phyloP scores from a whole-genome alignment of 1,140 invertebrate species.

The Eumeta japonica region DNA sequence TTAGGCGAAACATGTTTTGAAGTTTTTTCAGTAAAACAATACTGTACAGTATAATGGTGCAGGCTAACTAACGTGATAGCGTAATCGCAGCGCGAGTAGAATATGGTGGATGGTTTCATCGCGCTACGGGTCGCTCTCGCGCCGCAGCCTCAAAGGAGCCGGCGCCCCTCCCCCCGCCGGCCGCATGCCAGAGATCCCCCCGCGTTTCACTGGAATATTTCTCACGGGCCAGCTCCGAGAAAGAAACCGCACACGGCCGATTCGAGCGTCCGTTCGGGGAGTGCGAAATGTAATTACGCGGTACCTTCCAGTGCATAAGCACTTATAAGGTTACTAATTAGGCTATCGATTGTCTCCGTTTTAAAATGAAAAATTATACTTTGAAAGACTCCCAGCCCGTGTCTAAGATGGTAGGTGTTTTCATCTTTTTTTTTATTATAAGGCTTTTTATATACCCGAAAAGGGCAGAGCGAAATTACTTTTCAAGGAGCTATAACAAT shows the following conservation, averaged over 20 bases:
- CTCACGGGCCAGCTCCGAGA: slow-evolving; percentile 55
- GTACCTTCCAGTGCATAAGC: neutral
- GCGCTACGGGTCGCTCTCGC: slow-evolving; percentile 34
- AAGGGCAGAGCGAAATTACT: too few relatives aligned
- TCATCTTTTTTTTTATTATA: too few relatives aligned
- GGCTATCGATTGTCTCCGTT: neutral
- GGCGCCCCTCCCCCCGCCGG: slow-evolving; percentile 47
- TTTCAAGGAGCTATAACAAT: too few relatives aligned
- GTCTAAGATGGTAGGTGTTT: too few relatives aligned
- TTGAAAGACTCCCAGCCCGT: too few relatives aligned
- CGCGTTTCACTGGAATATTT: slow-evolving; percentile 51
- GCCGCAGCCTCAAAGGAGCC: slow-evolving; percentile 49
- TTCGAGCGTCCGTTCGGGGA: too few relatives aligned
- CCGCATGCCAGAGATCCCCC: slow-evolving; percentile 45
- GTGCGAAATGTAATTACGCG: neutral
- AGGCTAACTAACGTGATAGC: too few relatives aligned
- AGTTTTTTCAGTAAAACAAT: too few relatives aligned
- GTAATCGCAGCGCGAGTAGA: too few relatives aligned
- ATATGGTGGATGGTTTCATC: neutral
- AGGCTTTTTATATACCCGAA: too few relatives aligned
- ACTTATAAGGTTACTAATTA: neutral
- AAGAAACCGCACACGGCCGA: slow-evolving; percentile 24
- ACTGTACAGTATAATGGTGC: too few relatives aligned
- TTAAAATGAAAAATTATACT: neutral
- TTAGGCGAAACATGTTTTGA: too few relatives aligned